phyloP scores from a whole-genome alignment of 2,113 vertebrate species.

The Hydropotes inermis region DNA sequence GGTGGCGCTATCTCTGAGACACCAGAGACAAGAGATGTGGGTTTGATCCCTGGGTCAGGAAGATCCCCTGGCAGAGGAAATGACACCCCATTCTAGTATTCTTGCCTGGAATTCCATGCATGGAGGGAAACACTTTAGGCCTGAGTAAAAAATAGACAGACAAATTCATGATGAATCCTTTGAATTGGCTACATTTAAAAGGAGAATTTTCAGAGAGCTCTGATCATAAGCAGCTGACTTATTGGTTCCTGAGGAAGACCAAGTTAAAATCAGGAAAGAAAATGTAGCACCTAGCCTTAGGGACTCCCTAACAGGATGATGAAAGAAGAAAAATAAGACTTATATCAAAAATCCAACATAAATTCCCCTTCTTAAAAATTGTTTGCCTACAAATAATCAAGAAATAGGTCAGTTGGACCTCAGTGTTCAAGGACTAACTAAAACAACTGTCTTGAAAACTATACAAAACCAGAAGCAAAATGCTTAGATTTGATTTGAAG shows the following conservation, averaged over 20 bases:
- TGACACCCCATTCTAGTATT: background rate
- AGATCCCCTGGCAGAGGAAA: background rate
- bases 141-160: background rate
- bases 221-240: background rate
- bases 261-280: background rate
- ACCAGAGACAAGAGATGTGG: background rate
- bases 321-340: background rate
- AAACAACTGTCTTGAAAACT: background rate
- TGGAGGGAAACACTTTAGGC: background rate
- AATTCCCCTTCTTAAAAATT: background rate
- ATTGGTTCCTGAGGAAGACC: background rate
- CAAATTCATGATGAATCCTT: background rate
- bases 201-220: background rate
- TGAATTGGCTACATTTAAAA: background rate
- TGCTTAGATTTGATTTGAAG: background rate
- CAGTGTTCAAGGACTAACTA: background rate
- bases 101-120: background rate
- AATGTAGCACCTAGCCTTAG: background rate
- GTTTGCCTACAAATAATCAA: background rate
- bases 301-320: background rate
- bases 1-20: background rate
- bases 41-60: background rate
- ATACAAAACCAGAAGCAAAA: background rate
- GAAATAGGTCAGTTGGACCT: background rate
- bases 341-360: background rate